These are phyloP conservation scores for Pseudoatta argentina DNA, from an alignment of 1,140 invertebrate species.

Conservation along the genomic window DNA sequence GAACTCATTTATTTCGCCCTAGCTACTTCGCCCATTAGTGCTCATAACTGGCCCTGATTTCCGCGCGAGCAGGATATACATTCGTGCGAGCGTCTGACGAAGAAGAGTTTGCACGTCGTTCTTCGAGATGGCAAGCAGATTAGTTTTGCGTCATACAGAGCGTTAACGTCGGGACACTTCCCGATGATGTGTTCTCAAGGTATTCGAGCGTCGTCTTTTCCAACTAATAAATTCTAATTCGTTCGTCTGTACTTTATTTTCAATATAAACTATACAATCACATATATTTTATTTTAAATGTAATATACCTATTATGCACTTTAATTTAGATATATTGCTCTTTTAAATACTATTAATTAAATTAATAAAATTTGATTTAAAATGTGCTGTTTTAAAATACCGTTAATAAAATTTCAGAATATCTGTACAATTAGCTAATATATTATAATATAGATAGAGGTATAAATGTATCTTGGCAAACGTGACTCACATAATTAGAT, in stretches of 20 bases:
- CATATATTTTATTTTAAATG: not conserved
- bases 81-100: not conserved
- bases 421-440: not conserved
- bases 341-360: no score
- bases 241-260: not conserved
- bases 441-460: not conserved
- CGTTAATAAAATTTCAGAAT: not conserved
- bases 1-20: constrained; percentile 56
- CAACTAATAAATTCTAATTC: not conserved
- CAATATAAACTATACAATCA: no score
- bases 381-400: not conserved
- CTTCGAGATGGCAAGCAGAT: constrained; percentile 24
- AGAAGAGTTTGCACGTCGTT: constrained; percentile 5
- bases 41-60: constrained; percentile 52
- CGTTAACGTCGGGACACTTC: not conserved
- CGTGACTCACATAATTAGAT: not conserved
- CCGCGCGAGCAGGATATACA: not conserved
- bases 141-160: not conserved
- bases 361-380: no score
- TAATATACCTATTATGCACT: not conserved
- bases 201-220: not conserved
- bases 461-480: not conserved
- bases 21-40: constrained; percentile 39
- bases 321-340: no score
- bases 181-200: not conserved